These are phyloP conservation scores for Hippocampus zosterae DNA, from an alignment of 2,113 vertebrate genomes.

Conservation along the genomic window DNA sequence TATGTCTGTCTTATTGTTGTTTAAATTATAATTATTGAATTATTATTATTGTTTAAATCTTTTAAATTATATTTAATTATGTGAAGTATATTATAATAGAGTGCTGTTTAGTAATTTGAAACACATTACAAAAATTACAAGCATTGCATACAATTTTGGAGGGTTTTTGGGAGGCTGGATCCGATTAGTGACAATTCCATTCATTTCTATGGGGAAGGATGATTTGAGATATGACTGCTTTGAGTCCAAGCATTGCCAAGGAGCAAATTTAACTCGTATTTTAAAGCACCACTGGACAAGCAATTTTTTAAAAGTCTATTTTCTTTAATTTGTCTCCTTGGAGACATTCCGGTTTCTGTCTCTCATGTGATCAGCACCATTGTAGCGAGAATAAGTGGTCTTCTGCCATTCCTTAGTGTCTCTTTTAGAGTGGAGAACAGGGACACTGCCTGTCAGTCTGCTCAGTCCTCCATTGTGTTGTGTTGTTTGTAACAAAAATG, in stretches of 20 bases:
- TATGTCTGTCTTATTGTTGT: too few relatives aligned
- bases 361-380: slow-evolving; percentile 3
- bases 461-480: slow-evolving; percentile 49
- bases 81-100: too few relatives aligned
- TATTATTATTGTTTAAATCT: too few relatives aligned
- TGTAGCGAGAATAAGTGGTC: slow-evolving; percentile 27
- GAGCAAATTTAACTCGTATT: neutral
- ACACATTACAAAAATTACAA: too few relatives aligned
- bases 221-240: too few relatives aligned
- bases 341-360: neutral
- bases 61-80: too few relatives aligned
- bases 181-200: too few relatives aligned
- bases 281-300: neutral
- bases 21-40: too few relatives aligned
- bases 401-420: slow-evolving; percentile 33
- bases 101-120: too few relatives aligned
- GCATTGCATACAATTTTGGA: too few relatives aligned
- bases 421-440: slow-evolving; percentile 34
- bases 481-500: slow-evolving; percentile 30
- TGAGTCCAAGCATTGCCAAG: neutral
- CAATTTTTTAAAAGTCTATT: neutral
- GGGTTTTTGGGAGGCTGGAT: too few relatives aligned
- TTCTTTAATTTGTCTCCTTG: neutral
- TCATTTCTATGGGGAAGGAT: too few relatives aligned
- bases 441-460: slow-evolving; percentile 54